Percentiles rank a stretch among this genome's conserved stretches.
Evolutionary conservation across 2,113 vertebrate genomes (phyloP).

Genomic region (Neopipo cinnamomea): DNA sequence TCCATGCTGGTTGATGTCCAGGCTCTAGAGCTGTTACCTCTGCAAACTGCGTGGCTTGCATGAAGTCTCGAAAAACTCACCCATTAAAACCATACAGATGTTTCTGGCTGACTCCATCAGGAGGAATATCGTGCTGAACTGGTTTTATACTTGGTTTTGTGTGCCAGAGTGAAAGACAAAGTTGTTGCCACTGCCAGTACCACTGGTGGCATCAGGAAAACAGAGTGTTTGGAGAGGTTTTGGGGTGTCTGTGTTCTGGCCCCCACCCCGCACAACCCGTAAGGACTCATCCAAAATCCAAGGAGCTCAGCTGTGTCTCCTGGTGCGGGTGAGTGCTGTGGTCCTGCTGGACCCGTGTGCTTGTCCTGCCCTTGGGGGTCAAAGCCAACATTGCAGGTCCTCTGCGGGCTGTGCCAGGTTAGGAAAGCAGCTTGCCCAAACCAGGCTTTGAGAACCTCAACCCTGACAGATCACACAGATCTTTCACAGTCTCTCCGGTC

Average conservation of each 20-base stretch:
- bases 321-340: not conserved
- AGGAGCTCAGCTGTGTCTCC: not conserved
- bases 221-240: not conserved
- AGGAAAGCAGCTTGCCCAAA: not conserved
- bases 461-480: not conserved
- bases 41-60: too few relatives aligned
- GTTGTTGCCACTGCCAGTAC: not conserved
- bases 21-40: not conserved
- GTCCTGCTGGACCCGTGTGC: not conserved
- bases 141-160: not conserved
- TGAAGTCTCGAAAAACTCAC: not conserved
- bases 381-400: not conserved
- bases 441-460: not conserved
- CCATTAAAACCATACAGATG: not conserved
- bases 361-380: not conserved
- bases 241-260: not conserved
- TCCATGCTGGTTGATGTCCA: not conserved
- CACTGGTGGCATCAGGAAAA: not conserved
- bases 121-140: accelerated
- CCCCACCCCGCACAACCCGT: accelerated
- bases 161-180: not conserved
- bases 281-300: not conserved
- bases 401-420: accelerated
- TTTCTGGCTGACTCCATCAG: not conserved
- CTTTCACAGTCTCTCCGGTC: not conserved